Evolutionary conservation across 2,797 vertebrate genomes (phyloP), one percentile per base, ranked within the genome.

Genomic region (Merluccius polli): DNA sequence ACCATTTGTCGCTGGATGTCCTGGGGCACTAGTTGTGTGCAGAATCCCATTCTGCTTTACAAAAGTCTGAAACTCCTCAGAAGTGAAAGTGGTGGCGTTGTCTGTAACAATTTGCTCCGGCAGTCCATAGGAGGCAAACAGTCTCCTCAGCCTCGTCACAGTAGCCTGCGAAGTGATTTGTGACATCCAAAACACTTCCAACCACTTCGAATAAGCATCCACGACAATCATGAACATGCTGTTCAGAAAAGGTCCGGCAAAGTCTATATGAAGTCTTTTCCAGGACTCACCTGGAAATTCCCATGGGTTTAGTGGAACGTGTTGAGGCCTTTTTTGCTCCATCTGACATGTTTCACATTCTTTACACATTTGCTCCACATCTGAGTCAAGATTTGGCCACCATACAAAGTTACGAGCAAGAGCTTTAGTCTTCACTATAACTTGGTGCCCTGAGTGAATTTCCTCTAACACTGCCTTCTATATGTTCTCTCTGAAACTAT

Each of bases 171-270:
- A 73, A 4, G 73, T 79, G 6, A 75, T 72, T 21, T 52, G 38
- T 44, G 59, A 27, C 79, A 83, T 81, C n/a, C 5, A 33, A 16
- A 59, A 79, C 3, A 79, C 79, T 27, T 77, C 79, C 35, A 83
- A 13, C 65, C 44, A 81, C 32, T 84, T 80, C 5, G 65, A 72
- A 11, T 70, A 72, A 16, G 74, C 71, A 68, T 80, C 74, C 21
- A 83, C 79, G 3, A 76, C 48, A 18, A 80, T 74, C 79, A 78
- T 83, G 24, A 80, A 83, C 70, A 74, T 78, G 24, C 71, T 71
- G 30, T 30, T 31, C 18, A 71, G n/a, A 38, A 80, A 80, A 4
- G 74, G 71, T 6, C 78, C 74, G 2, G 75, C 73, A 82, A 75
- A 76, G 38, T 80, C 73, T 30, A 79, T 75, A 15, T 78, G 75